Base-by-base conservation (phyloP, 1,140 invertebrate species). In the Eueides isabella region DNA sequence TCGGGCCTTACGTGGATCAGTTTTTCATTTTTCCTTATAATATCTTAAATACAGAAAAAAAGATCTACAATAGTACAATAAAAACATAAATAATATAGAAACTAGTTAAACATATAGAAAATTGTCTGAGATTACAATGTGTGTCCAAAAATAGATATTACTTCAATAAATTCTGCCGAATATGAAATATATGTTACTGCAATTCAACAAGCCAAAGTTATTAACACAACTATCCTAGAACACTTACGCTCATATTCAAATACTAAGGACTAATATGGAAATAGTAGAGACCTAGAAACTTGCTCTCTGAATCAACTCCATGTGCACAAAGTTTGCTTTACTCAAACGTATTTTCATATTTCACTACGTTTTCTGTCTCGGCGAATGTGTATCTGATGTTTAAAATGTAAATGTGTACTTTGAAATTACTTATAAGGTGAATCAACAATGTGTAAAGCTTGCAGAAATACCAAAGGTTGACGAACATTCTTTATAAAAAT, bases 211-310 rank as follows among this genome's bases (percentile, higher is more conserved):
- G 9, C 48, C 48, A 1, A 55, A 55, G 48, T 55, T 55, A 55
- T 55, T 55, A 55, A 55, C 48, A 55, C 48, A 55, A 55, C 48
- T 55, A 55, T 55, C 23, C 23, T 26, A 55, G 48, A 55, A 55
- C 48, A 55, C 48, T 55, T 55, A 55, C 48, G 48, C 19, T 55
- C 23, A 55, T 23, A 55, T 55, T 23, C 48, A 26, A 55, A 55
- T 55, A 55, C 9, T 55, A 55, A 55, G 48, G 48, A 55, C 48
- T 55, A 55, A 55, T 55, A 55, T 55, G 48, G 48, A 55, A 55
- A 55, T 55, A 26, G 48, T n/a, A 9, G 48, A 55, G 48, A 55
- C 23, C 48, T 55, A 55, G 48, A 55, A 55, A 55, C 48, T 55
- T 55, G 48, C 48, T 55, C 48, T 19, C n/a, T 12, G 23, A 55